These are phyloP conservation scores for Stictonetta naevosa DNA, from an alignment of 2,113 vertebrate species.

Conservation along the genomic window DNA sequence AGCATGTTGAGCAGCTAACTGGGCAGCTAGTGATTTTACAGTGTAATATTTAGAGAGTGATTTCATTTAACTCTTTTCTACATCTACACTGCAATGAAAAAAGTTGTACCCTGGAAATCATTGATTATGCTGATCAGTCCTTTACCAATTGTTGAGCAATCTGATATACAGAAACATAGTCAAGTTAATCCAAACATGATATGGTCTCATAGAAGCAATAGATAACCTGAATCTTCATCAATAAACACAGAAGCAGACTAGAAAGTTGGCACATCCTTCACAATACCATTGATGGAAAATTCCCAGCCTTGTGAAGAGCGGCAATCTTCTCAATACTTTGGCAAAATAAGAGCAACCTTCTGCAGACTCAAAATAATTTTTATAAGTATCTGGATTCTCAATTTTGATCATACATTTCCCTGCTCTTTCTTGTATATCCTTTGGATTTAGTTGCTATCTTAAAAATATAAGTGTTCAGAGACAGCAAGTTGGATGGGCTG, in stretches of 20 bases:
- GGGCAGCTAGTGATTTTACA: not conserved
- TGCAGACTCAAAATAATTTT: not conserved
- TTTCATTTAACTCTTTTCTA: not conserved
- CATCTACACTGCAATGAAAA: not conserved
- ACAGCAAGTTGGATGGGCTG: not conserved
- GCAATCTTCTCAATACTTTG: not conserved
- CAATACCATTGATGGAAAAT: too few relatives aligned
- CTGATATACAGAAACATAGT: fast-evolving
- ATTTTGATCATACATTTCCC: not conserved
- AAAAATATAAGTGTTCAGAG: not conserved
- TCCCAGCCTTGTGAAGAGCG: not conserved
- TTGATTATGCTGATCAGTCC: not conserved
- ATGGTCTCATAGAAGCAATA: not conserved
- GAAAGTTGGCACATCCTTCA: not conserved
- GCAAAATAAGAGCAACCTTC: not conserved
- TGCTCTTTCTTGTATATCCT: not conserved
- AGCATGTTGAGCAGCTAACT: not conserved
- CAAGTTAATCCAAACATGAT: not conserved
- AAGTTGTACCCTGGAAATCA: not conserved
- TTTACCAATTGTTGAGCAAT: not conserved
- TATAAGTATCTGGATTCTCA: not conserved
- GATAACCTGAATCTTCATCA: not conserved
- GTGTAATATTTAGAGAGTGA: not conserved
- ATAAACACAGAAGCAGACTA: fast-evolving
- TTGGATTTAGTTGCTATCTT: fast-evolving